A percentile compares a stretch with the other conserved stretches of the same genome.
Conservation (phyloP, 2,888 invertebrate genomes). For the Diachrysia chrysitis region DNA sequence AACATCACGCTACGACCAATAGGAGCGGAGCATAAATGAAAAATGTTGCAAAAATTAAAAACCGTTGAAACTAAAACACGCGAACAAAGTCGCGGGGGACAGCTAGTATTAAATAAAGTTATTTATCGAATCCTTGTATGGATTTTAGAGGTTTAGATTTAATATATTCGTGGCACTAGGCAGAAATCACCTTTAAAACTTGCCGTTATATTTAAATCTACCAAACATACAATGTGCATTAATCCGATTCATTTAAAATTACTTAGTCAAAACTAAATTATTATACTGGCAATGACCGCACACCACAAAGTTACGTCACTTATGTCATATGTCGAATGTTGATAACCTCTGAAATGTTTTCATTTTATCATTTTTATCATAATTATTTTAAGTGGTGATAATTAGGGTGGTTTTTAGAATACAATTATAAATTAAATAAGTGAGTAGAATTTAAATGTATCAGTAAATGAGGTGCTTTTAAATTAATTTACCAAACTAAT, state of each 20-base stretch:
- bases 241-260: background rate
- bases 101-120: no score
- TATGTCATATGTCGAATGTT: constrained; percentile 42
- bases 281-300: constrained; percentile 27
- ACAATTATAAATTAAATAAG: constrained; percentile 41
- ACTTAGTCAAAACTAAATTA: background rate
- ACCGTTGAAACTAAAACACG: no score
- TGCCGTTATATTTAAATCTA: no score
- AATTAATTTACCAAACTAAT: constrained; percentile 15
- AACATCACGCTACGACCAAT: no score
- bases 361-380: constrained; percentile 53
- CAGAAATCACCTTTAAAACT: no score
- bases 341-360: constrained; percentile 76
- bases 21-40: no score
- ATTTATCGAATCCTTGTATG: no score
- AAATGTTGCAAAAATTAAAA: no score
- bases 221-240: no score
- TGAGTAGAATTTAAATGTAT: constrained; percentile 43
- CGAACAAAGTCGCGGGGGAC: no score
- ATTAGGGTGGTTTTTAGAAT: constrained; percentile 43
- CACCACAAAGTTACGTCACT: constrained; percentile 50
- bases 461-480: background rate
- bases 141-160: no score
- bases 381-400: constrained; percentile 42
- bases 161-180: no score